These are phyloP conservation scores for Piaya cayana DNA, from an alignment of 2,113 vertebrate species.

Conservation along the genomic window DNA sequence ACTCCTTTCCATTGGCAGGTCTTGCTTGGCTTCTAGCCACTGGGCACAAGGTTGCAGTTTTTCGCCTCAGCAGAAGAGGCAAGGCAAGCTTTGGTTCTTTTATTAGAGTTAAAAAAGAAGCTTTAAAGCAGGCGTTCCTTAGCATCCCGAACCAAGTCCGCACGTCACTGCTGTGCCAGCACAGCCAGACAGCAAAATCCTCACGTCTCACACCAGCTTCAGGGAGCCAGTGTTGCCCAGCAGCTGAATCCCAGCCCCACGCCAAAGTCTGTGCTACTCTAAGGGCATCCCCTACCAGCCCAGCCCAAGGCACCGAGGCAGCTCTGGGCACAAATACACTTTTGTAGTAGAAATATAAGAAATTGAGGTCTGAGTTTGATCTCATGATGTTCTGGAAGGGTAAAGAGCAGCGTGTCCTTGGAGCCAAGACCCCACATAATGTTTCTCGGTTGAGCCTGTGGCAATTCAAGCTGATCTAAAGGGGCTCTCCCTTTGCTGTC, in stretches of 20 bases:
- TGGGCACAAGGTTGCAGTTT: neutral
- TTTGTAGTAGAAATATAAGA: neutral
- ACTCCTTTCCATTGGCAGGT: neutral
- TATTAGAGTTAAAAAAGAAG: neutral
- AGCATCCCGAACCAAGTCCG: neutral
- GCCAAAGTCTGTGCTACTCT: neutral
- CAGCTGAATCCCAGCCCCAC: neutral
- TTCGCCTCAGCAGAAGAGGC: neutral
- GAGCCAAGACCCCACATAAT: fast-evolving
- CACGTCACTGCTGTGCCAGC: neutral
- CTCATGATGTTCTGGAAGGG: neutral
- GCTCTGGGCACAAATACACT: neutral
- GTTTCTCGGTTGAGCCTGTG: neutral
- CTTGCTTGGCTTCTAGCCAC: fast-evolving
- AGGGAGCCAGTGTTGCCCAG: neutral
- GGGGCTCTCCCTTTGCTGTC: neutral
- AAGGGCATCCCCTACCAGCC: neutral
- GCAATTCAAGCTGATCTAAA: neutral
- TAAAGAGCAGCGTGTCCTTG: neutral
- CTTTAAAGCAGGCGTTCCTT: neutral
- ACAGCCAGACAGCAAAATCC: neutral
- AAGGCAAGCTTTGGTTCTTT: neutral
- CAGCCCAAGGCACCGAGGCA: fast-evolving
- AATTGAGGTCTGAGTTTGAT: neutral
- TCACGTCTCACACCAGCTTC: neutral